These are phyloP conservation scores for Porites cylindrica DNA, from an alignment of 92 coral and sea anemone species.

Conservation along the genomic window DNA sequence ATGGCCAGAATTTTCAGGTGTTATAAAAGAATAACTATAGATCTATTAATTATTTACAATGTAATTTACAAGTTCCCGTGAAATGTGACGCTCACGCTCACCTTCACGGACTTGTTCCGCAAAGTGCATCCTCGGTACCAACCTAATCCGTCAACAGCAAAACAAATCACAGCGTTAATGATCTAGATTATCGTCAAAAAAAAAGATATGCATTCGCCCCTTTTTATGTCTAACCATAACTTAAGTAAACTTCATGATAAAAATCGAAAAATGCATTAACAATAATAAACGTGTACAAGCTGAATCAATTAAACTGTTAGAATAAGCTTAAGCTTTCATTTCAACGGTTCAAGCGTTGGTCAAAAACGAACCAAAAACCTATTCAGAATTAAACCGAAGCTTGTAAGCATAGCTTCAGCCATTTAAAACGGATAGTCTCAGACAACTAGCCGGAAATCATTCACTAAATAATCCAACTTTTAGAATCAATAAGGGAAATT, in stretches of 20 bases:
- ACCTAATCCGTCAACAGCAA: constrained; percentile 51
- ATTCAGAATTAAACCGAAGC: neutral
- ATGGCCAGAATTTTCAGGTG: neutral
- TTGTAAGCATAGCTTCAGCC: neutral
- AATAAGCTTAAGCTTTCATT: too few species aligned
- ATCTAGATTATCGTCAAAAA: too few species aligned
- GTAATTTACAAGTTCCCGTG: neutral
- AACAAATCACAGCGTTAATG: neutral
- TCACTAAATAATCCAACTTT: neutral
- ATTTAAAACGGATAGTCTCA: neutral
- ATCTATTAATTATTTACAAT: neutral
- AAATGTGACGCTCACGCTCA: constrained; percentile 33
- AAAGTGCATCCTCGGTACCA: constrained; percentile 95
- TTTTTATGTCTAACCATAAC: too few species aligned
- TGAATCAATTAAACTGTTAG: too few species aligned
- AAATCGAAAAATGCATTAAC: neutral
- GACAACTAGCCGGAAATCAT: constrained; percentile 1
- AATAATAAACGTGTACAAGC: too few species aligned
- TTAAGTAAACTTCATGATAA: too few species aligned
- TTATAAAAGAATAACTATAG: neutral
- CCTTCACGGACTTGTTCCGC: constrained; percentile 88
- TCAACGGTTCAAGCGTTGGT: too few species aligned
- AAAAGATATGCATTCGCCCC: too few species aligned
- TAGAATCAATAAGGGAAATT: neutral
- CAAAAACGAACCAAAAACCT: neutral